phyloP scores from a whole-genome alignment of 2,888 invertebrate species.

The Acronicta alni region DNA sequence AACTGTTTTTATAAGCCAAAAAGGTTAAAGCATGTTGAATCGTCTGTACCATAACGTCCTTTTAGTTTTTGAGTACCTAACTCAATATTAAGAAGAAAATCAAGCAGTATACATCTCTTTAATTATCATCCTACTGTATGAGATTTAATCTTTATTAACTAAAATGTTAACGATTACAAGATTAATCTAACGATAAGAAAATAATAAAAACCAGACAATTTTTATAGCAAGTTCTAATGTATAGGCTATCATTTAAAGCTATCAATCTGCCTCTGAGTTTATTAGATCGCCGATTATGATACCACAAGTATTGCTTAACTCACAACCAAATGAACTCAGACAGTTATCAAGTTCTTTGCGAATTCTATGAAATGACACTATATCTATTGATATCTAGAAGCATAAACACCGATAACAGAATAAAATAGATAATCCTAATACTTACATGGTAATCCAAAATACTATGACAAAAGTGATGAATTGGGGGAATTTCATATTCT shows the following conservation, averaged over 20 bases:
- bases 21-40: no score
- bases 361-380: conserved; percentile 23
- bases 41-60: no score
- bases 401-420: not conserved
- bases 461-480: not conserved
- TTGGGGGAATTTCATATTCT: not conserved
- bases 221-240: not conserved
- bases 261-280: conserved; percentile 28
- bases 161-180: not conserved
- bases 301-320: conserved; percentile 7
- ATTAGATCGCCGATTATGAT: conserved; percentile 31
- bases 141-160: not conserved
- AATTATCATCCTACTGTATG: not conserved
- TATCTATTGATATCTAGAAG: conserved; percentile 4
- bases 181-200: not conserved
- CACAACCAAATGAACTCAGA: conserved; percentile 7
- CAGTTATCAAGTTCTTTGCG: conserved; percentile 14
- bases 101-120: not conserved
- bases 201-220: not conserved
- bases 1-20: no score
- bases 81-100: no score
- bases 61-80: no score
- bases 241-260: conserved; percentile 24
- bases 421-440: conserved; percentile 6
- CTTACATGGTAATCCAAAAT: not conserved